Base-by-base conservation (phyloP, 92 coral and sea anemone genomes). In the Zoanthus solanderi region DNA sequence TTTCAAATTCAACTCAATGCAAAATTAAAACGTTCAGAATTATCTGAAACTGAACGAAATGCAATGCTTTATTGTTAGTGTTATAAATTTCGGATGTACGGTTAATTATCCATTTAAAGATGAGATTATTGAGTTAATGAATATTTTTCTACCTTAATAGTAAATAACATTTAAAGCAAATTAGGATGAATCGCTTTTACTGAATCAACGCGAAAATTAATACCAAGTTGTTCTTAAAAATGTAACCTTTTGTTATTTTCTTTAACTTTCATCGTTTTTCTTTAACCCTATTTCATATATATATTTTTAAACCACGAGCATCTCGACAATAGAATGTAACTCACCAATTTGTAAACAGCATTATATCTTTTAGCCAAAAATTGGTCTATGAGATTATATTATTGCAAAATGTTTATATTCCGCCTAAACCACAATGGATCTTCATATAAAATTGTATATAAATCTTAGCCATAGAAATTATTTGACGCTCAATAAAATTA, bases 401-500 rank as follows among this genome's bases (percentile, higher is more conserved):
- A 11, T 18, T 3, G 50, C 71, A 3, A 37, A 14, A 60, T 63
- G 32, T 34, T 61, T 79, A 60, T 30, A 29, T 61, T 45, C 17
- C 17, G 42, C 42, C 42, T 37, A 37, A 5, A 18, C 31, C 74
- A 32, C 84, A 37, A 46, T 44, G 17, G 9, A 9, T 68, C 37
- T 9, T 0, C 14, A 30, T 45, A 44, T 61, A 28, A 53, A 37
- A 11, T 47, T 81, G 85, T 81, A 66, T 28, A 81, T 81, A 76
- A 18, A 81, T 66, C 28, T 66, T 29, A 47, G 75, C 42, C 42
- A 12, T 66, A 1, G 3, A 50, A 7, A 50, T 7, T 50, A 16
- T 63, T 80, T 65, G 75, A 46, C 66, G 65, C 66, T 81, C 47
- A 81, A 23, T 81, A 81, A 81, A 81, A 46, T 63, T 77, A 54